Conservation (phyloP, 2,888 invertebrate genomes). For the Synergus laeviventris region DNA sequence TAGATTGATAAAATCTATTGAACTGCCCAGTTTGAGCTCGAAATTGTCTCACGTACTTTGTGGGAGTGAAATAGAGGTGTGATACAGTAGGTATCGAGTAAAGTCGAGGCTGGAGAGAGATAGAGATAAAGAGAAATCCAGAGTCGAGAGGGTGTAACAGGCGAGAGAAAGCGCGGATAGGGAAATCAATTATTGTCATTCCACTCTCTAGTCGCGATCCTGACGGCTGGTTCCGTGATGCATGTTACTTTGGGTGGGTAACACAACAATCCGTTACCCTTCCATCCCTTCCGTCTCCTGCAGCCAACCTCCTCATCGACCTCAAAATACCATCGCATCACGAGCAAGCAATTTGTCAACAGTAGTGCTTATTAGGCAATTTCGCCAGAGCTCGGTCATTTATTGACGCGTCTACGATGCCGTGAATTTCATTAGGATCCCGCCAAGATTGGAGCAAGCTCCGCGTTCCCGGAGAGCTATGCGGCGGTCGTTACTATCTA, state of each 20-base stretch:
- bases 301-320: conserved; percentile 49
- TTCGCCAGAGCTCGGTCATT: conserved; percentile 68
- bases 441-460: conserved; percentile 62
- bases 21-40: neutral
- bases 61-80: neutral
- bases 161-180: conserved; percentile 51
- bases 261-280: conserved; percentile 71
- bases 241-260: conserved; percentile 64
- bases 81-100: neutral
- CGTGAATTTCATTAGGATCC: conserved; percentile 65
- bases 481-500: conserved; percentile 46
- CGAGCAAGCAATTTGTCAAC: conserved; percentile 73
- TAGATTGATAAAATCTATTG: too few species aligned
- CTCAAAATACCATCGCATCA: conserved; percentile 72
- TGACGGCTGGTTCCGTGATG: conserved; percentile 71
- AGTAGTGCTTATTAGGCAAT: conserved; percentile 74
- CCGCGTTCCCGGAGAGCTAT: conserved; percentile 45
- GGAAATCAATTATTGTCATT: conserved; percentile 75
- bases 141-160: conserved; percentile 8
- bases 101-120: conserved; percentile 40
- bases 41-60: neutral
- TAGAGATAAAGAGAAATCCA: neutral
- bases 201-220: conserved; percentile 68
- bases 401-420: conserved; percentile 71
- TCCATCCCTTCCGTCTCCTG: conserved; percentile 47